These are phyloP conservation scores for Ammospiza nelsoni DNA, from an alignment of 2,113 vertebrate species.

Conservation along the genomic window DNA sequence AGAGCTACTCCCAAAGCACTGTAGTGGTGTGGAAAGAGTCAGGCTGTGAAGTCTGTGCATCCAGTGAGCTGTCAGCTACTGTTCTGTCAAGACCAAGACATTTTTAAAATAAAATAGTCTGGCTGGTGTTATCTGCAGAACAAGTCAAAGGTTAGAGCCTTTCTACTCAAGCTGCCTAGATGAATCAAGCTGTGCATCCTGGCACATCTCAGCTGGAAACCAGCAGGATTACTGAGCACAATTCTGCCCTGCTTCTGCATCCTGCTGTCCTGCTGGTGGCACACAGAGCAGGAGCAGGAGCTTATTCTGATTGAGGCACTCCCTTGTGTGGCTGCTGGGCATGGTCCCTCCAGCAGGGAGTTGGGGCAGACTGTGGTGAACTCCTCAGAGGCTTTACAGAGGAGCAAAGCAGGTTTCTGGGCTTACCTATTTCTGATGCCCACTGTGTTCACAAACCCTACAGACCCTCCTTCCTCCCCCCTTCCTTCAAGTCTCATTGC, in stretches of 20 bases:
- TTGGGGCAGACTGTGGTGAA: background rate
- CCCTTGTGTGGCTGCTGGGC: fast-evolving
- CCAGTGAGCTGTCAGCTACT: background rate
- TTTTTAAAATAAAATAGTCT: background rate
- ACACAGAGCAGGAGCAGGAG: background rate
- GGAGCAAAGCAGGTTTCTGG: background rate
- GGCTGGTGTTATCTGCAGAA: background rate
- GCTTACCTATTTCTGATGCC: background rate
- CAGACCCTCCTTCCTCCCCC: background rate
- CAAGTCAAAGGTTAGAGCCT: background rate
- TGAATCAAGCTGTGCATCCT: background rate
- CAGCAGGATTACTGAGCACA: background rate
- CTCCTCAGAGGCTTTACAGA: background rate
- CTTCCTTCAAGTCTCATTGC: background rate
- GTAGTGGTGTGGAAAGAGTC: background rate
- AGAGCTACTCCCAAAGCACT: background rate
- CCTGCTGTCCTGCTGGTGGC: background rate
- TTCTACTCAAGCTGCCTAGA: background rate
- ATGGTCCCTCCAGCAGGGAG: fast-evolving
- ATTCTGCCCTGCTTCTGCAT: background rate
- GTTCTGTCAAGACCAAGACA: background rate
- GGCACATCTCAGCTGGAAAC: background rate
- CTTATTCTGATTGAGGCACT: background rate
- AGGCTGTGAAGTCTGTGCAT: background rate
- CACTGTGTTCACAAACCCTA: background rate